A percentile compares a stretch with the other conserved stretches of the same genome.
These are phyloP conservation scores for Euura saliciscinereae DNA, from an alignment of 1,140 invertebrate genomes.

Conservation along the genomic window DNA sequence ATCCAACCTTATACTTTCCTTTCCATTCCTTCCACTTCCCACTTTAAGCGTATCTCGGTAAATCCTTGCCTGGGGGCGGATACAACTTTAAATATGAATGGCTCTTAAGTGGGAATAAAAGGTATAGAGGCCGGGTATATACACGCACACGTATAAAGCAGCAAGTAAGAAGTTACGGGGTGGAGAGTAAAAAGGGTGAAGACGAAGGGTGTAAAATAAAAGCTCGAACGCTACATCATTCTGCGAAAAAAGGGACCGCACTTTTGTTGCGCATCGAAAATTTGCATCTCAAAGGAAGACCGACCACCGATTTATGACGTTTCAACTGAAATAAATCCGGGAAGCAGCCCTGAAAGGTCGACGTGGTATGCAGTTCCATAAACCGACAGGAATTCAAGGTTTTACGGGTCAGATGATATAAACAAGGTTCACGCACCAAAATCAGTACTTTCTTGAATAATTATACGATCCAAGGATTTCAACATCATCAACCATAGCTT, in stretches of 20 bases:
- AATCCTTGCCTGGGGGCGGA: slow-evolving; percentile 10
- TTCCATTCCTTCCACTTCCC: background rate
- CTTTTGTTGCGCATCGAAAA: slow-evolving; percentile 19
- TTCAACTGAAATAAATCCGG: background rate
- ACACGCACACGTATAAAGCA: background rate
- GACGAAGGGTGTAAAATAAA: slow-evolving; percentile 8
- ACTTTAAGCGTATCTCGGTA: background rate
- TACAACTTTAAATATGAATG: slow-evolving; percentile 14
- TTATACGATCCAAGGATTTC: too few relatives aligned
- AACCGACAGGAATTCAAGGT: too few relatives aligned
- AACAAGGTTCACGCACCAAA: too few relatives aligned
- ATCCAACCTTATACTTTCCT: background rate
- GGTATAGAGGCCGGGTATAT: background rate
- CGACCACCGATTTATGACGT: slow-evolving; percentile 18
- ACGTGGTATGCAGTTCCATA: too few relatives aligned
- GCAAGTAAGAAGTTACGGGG: background rate
- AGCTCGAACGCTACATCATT: background rate
- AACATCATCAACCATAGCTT: too few relatives aligned
- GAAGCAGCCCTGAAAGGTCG: too few relatives aligned
- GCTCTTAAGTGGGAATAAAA: slow-evolving; percentile 14
- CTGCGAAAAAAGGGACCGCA: background rate
- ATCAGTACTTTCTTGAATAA: too few relatives aligned
- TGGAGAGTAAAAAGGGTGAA: slow-evolving; percentile 1
- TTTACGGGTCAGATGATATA: too few relatives aligned
- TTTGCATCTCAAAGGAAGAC: slow-evolving; percentile 23